phyloP scores from a whole-genome alignment of 2,888 invertebrate species.

The Tachina lurida region DNA sequence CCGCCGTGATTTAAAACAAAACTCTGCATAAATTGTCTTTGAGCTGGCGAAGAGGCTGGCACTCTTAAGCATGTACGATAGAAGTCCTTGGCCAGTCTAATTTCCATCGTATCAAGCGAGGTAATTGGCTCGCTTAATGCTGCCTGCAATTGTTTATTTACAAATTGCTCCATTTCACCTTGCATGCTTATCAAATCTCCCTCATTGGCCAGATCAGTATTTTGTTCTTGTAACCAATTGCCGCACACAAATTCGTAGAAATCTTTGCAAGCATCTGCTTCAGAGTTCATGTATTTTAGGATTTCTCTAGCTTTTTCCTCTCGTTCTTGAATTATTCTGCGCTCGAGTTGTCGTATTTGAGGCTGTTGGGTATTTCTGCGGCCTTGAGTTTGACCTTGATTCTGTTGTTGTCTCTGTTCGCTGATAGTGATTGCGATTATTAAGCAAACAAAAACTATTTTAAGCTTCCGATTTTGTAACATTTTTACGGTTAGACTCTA shows the following conservation, averaged over 20 bases:
- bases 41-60: conserved; percentile 71
- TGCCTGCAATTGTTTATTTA: conserved; percentile 74
- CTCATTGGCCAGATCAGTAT: conserved; percentile 51
- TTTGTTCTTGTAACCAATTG: conserved; percentile 76
- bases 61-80: conserved; percentile 76
- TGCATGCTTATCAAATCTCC: conserved; percentile 74
- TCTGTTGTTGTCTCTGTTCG: conserved; percentile 55
- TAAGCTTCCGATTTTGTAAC: conserved; percentile 56
- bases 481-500: conserved; percentile 65
- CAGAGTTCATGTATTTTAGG: conserved; percentile 76
- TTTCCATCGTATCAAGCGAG: conserved; percentile 63
- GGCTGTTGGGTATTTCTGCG: conserved; percentile 42
- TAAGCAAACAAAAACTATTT: conserved; percentile 47
- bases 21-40: conserved; percentile 74
- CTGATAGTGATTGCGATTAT: conserved; percentile 38
- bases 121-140: conserved; percentile 73
- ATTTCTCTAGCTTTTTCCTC: conserved; percentile 67
- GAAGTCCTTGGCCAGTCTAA: conserved; percentile 76
- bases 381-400: conserved; percentile 61
- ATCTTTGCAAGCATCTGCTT: conserved; percentile 78
- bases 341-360: conserved; percentile 43
- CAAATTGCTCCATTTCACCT: conserved; percentile 72
- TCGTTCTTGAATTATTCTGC: conserved; percentile 47
- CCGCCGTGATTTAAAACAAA: conserved; percentile 77
- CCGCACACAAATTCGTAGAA: conserved; percentile 81